Percentiles rank a stretch among this genome's conserved stretches.
These are phyloP conservation scores for Heteromurus nitidus DNA, from an alignment of 2,888 invertebrate genomes.

Conservation along the genomic window DNA sequence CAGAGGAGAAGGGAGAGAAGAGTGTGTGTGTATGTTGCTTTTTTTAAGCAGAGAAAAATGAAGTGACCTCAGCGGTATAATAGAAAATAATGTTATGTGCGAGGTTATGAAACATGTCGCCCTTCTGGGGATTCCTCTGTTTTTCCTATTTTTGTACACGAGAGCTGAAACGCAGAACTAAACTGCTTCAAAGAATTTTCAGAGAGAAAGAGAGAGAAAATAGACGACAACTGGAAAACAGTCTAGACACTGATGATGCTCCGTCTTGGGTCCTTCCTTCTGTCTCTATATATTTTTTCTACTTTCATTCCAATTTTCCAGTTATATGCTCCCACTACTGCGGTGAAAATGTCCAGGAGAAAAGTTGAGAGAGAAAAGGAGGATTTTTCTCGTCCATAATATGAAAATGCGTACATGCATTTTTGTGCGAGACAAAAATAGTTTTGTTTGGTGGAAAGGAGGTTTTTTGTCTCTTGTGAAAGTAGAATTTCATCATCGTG, in stretches of 20 bases:
- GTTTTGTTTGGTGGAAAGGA: slow-evolving; percentile 13
- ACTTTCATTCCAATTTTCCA: slow-evolving; percentile 46
- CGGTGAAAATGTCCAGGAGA: background rate
- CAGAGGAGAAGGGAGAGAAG: background rate
- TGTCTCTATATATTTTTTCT: too few species aligned
- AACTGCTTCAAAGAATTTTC: too few species aligned
- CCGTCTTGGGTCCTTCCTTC: too few species aligned
- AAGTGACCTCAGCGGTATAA: slow-evolving; percentile 54
- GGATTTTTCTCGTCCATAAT: too few species aligned
- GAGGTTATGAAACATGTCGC: slow-evolving; percentile 47
- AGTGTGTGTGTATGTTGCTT: too few species aligned
- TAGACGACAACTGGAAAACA: too few species aligned
- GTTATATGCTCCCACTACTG: slow-evolving; percentile 11
- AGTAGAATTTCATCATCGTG: slow-evolving; percentile 39
- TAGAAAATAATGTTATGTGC: slow-evolving; percentile 50
- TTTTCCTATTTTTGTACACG: too few species aligned
- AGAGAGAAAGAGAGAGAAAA: too few species aligned
- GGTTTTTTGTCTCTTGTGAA: slow-evolving; percentile 17
- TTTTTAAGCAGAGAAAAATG: slow-evolving; percentile 29
- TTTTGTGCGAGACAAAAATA: too few species aligned
- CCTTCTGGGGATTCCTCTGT: slow-evolving; percentile 18
- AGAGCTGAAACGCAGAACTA: too few species aligned
- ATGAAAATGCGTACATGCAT: too few species aligned
- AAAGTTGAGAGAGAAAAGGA: background rate
- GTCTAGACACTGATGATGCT: too few species aligned